Evolutionary conservation across 2,888 invertebrate species (phyloP).

Genomic region (Torymus auratus): DNA sequence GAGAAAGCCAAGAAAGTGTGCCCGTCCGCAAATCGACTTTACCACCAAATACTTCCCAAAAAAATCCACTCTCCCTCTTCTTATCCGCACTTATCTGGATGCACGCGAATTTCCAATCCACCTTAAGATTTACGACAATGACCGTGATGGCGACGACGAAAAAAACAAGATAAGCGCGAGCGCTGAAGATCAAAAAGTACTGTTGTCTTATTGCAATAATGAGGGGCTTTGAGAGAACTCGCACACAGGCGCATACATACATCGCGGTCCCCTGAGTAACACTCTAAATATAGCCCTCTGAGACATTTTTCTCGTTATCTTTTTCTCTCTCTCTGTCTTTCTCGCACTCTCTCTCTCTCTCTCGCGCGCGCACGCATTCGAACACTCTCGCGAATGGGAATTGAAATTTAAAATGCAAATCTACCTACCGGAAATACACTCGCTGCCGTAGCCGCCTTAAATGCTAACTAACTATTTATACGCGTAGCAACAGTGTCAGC

Average conservation of each 20-base stretch:
- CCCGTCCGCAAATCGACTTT: no score
- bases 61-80: no score
- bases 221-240: background rate
- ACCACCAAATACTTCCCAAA: no score
- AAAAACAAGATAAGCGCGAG: background rate
- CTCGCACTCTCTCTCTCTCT: slow-evolving; percentile 30
- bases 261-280: slow-evolving; percentile 19
- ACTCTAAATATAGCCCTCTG: slow-evolving; percentile 36
- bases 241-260: no score
- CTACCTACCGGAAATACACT: slow-evolving; percentile 43
- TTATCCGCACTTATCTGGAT: no score
- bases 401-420: slow-evolving; percentile 53
- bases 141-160: no score
- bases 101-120: slow-evolving; percentile 2
- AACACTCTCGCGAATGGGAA: slow-evolving; percentile 12
- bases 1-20: no score
- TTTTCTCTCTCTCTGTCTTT: slow-evolving; percentile 26
- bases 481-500: slow-evolving; percentile 29
- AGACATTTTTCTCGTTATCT: slow-evolving; percentile 26
- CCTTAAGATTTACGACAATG: background rate
- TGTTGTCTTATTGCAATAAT: slow-evolving; percentile 8
- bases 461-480: slow-evolving; percentile 35
- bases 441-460: slow-evolving; percentile 12
- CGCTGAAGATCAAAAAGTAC: background rate
- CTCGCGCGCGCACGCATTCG: background rate